phyloP scores from a whole-genome alignment of 2,113 vertebrate genomes.

The Athene cunicularia region DNA sequence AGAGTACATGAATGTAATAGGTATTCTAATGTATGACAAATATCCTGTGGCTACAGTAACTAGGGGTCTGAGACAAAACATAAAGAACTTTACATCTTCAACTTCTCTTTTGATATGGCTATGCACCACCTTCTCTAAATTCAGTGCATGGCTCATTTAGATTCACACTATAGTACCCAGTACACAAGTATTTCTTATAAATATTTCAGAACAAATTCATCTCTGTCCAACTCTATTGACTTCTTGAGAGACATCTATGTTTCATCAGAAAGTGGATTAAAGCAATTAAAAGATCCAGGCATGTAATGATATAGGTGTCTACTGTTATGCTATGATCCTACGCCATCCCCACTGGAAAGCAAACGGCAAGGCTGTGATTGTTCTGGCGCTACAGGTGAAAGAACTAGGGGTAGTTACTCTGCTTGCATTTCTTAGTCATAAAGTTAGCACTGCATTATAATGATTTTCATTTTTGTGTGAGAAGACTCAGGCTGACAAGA shows the following conservation, averaged over 20 bases:
- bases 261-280: background rate
- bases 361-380: background rate
- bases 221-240: background rate
- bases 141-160: background rate
- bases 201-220: background rate
- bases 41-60: background rate
- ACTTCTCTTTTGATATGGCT: background rate
- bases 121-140: background rate
- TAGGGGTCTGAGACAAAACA: background rate
- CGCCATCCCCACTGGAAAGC: background rate
- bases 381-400: background rate
- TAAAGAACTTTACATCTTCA: background rate
- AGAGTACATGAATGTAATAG: background rate
- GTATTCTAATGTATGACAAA: constrained; percentile 17
- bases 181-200: background rate
- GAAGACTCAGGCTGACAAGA: background rate
- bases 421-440: background rate
- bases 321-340: background rate
- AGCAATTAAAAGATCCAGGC: background rate
- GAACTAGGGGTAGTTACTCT: background rate
- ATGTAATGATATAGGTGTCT: background rate
- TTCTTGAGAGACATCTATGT: background rate
- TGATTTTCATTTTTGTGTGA: background rate
- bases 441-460: background rate
- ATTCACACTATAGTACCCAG: background rate